Percentiles rank a stretch among this genome's conserved stretches.
These are phyloP conservation scores for Dastarcus helophoroides DNA, from an alignment of 2,888 invertebrate genomes.

Conservation along the genomic window DNA sequence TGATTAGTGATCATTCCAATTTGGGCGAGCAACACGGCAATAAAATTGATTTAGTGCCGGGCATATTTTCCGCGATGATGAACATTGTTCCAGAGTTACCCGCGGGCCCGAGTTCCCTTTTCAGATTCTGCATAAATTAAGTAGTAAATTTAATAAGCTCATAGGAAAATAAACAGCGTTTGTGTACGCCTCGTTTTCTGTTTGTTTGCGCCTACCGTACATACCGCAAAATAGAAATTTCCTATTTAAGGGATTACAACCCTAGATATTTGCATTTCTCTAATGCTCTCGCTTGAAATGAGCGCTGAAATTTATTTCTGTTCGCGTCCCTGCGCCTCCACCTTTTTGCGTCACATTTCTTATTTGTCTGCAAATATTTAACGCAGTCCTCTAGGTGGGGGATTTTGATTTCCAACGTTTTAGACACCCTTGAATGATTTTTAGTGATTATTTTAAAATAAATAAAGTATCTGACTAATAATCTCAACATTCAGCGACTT, in stretches of 20 bases:
- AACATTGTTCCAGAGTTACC: constrained; percentile 24
- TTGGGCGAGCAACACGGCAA: constrained; percentile 16
- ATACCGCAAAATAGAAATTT: constrained; percentile 1
- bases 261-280: not conserved
- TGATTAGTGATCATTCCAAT: not conserved
- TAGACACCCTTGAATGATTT: too few relatives aligned
- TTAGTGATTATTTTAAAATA: too few relatives aligned
- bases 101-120: constrained; percentile 27
- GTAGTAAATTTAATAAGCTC: constrained; percentile 29
- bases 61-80: constrained; percentile 27
- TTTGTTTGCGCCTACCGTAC: constrained; percentile 16
- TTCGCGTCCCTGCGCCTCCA: too few relatives aligned
- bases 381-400: too few relatives aligned
- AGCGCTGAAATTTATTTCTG: too few relatives aligned
- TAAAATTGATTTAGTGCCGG: constrained; percentile 22
- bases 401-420: too few relatives aligned
- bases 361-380: too few relatives aligned
- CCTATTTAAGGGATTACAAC: constrained; percentile 1
- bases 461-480: too few relatives aligned
- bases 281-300: not conserved
- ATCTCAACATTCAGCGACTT: too few relatives aligned
- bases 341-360: too few relatives aligned
- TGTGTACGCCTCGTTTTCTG: constrained; percentile 18
- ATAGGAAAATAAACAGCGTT: constrained; percentile 28
- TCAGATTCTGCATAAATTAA: constrained; percentile 30